These are phyloP conservation scores for Ardeotis arabs DNA, from an alignment of 2,113 vertebrate genomes.

Conservation along the genomic window DNA sequence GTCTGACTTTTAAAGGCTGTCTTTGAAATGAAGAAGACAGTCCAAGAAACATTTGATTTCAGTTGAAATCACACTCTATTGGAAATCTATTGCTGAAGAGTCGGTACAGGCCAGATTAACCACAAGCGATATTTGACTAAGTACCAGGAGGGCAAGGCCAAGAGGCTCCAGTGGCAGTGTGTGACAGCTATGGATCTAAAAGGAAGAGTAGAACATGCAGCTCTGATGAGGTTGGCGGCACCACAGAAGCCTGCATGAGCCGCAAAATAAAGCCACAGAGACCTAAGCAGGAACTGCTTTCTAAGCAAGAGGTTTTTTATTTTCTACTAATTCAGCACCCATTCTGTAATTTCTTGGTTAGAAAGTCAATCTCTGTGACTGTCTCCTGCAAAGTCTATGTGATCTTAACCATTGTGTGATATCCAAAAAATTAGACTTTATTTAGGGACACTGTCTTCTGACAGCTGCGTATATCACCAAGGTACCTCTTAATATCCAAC, in stretches of 20 bases:
- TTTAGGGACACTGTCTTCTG: not conserved
- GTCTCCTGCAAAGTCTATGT: not conserved
- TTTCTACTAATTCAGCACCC: not conserved
- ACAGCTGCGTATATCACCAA: fast-evolving
- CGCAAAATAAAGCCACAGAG: not conserved
- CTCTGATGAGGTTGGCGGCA: not conserved
- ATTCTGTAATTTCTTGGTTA: not conserved
- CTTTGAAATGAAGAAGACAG: not conserved
- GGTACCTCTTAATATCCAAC: not conserved
- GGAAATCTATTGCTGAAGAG: not conserved
- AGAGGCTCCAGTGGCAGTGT: not conserved
- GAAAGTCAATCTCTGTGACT: not conserved
- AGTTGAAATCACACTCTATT: not conserved
- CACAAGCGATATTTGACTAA: not conserved
- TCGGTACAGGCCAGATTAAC: not conserved
- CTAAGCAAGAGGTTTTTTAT: not conserved
- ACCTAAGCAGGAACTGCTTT: not conserved
- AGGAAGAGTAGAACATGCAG: not conserved
- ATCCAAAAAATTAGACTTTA: not conserved
- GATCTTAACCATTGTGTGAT: not conserved
- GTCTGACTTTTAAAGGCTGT: not conserved
- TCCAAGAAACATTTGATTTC: not conserved
- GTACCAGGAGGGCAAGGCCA: not conserved
- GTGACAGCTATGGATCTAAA: not conserved
- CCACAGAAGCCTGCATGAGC: fast-evolving